A percentile compares a stretch with the other conserved stretches of the same genome.
Conservation (phyloP, 2,113 vertebrate genomes). For the Nymphicus hollandicus region DNA sequence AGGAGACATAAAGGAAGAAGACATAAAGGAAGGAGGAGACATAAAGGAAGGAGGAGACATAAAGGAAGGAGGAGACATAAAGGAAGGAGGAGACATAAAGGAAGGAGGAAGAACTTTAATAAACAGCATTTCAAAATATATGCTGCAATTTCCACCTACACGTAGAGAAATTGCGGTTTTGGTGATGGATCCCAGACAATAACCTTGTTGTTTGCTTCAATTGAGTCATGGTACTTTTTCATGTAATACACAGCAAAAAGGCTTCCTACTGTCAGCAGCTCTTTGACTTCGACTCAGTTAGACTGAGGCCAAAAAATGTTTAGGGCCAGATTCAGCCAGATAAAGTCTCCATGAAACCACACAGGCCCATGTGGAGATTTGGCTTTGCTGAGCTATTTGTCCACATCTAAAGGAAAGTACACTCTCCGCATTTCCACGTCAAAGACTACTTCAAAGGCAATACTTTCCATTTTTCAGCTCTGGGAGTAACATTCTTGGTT, state of each 20-base stretch:
- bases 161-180: background rate
- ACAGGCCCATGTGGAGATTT: background rate
- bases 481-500: constrained; percentile 44
- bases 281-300: background rate
- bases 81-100: background rate
- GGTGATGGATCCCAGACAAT: background rate
- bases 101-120: background rate
- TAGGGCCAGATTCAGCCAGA: background rate
- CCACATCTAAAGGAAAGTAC: background rate
- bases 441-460: constrained; percentile 55
- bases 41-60: background rate
- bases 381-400: background rate
- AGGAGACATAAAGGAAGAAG: background rate
- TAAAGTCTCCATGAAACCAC: background rate
- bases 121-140: constrained; percentile 1
- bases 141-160: constrained; percentile 17
- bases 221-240: constrained; percentile 7
- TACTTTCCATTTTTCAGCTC: constrained; percentile 1
- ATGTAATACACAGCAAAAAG: constrained; percentile 1
- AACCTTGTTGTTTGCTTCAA: background rate
- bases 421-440: background rate
- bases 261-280: constrained; percentile 31
- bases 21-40: background rate
- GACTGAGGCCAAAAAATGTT: background rate
- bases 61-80: background rate